Conservation (phyloP, 2,113 vertebrate species). For the Cebidichthys violaceus region DNA sequence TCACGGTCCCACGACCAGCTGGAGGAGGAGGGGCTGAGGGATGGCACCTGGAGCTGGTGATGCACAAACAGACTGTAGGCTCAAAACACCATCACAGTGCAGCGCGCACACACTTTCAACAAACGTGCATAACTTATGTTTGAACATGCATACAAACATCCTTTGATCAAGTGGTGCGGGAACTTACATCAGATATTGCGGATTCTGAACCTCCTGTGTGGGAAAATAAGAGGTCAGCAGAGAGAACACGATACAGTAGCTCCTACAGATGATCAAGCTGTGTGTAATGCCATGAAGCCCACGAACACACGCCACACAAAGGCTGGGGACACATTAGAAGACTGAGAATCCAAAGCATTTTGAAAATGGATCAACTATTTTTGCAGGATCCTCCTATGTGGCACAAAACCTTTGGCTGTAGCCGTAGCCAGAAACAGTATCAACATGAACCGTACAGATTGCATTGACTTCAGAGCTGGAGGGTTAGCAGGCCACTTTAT, state of each 20-base stretch:
- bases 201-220: constrained; percentile 90
- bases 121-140: background rate
- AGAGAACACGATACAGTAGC: background rate
- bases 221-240: constrained; percentile 37
- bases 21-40: constrained; percentile 87
- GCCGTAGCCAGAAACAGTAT: background rate
- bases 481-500: background rate
- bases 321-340: constrained; percentile 46
- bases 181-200: constrained; percentile 94
- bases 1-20: constrained; percentile 93
- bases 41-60: constrained; percentile 90
- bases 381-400: background rate
- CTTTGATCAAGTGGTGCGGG: constrained; percentile 14
- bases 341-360: background rate
- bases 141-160: constrained; percentile 7
- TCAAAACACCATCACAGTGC: constrained; percentile 16
- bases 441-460: background rate
- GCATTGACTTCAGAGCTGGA: background rate
- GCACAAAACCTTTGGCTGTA: background rate
- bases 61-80: constrained; percentile 33
- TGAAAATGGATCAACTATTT: background rate
- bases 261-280: background rate
- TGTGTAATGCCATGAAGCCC: background rate
- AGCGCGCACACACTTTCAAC: background rate
- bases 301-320: background rate